phyloP scores from a whole-genome alignment of 2,113 vertebrate genomes.

The Platycercus adscitus region DNA sequence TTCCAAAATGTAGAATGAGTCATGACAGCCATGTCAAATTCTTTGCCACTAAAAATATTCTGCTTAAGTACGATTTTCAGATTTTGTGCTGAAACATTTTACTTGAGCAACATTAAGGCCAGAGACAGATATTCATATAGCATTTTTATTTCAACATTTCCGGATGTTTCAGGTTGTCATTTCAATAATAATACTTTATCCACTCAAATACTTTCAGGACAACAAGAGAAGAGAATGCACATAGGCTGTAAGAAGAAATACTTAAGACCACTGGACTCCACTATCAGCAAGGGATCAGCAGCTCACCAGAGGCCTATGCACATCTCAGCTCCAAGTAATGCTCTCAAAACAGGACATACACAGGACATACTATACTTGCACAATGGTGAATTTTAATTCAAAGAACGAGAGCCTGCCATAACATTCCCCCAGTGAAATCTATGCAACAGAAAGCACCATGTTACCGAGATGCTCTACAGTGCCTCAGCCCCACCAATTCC shows the following conservation, averaged over 20 bases:
- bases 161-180: neutral
- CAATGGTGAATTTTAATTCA: neutral
- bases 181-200: neutral
- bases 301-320: neutral
- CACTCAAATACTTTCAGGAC: neutral
- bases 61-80: neutral
- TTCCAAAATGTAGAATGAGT: neutral
- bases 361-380: neutral
- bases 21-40: neutral
- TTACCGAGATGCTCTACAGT: neutral
- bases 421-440: neutral
- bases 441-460: neutral
- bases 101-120: neutral
- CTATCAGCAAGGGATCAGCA: neutral
- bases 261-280: neutral
- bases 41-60: neutral
- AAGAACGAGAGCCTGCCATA: neutral
- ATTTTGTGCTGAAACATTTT: neutral
- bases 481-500: neutral
- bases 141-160: neutral
- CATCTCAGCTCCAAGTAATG: neutral
- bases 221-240: neutral
- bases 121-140: neutral
- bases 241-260: neutral
- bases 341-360: neutral